Base-by-base conservation (phyloP, 2,797 vertebrate species). In the Tragopan temminckii region DNA sequence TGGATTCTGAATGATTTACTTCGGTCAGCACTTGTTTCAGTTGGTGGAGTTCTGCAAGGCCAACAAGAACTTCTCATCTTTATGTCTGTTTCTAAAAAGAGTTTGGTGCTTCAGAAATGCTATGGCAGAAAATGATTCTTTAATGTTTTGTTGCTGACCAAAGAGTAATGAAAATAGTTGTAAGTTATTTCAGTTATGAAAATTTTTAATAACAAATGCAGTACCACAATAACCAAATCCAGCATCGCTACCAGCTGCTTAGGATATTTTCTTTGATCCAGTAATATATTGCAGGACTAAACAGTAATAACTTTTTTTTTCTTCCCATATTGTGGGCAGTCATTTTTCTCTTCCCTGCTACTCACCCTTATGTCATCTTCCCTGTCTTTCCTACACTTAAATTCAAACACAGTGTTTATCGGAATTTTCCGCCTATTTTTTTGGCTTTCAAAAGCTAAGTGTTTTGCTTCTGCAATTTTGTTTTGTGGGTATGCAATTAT, bases 221-320 rank as follows among this genome's bases (percentile, higher is more conserved):
- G 33, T 80, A 86, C 61, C 29, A 40, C 78, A 76, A 61, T 83
- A 88, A 84, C 78, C 31, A 81, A 92, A 81, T 85, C 62, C 53
- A 82, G 15, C 38, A 31, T 57, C 81, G 42, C 75, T 62, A 61
- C 70, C 53, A 91, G 55, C 82, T 96, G 82, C 74, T 89, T 64
- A 69, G 33, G 42, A 57, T 76, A 82, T 92, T 87, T 84, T 64
- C 77, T 82, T 86, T 90, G 89, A 92, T 74, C 77, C 61, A 74
- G 83, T 82, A 80, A 90, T 93, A 79, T 91, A 89, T 89, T 91
- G 35, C 38, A 58, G 77, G 83, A 59, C 64, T 83, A 33, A 93
- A 76, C n/a, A 59, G 43, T 79, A 59, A 24, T 83, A 76, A 88
- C 52, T 69, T 45, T 50, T 8, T 7, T 53, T 38, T 33, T 7